These are phyloP conservation scores for Sebastes schlegelii DNA, from an alignment of 2,113 vertebrate species.

Conservation along the genomic window DNA sequence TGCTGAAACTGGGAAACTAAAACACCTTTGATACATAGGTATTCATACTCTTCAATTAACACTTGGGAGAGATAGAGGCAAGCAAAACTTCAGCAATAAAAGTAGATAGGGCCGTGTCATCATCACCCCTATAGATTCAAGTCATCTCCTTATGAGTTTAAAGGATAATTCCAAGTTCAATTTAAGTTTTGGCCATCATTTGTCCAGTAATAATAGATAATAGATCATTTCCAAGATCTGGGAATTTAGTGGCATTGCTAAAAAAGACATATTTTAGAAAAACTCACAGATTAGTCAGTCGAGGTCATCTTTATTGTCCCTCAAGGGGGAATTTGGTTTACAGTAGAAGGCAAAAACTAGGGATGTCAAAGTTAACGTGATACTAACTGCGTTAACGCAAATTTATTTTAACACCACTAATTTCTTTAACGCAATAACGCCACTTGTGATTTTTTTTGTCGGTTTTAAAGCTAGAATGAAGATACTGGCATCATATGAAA, in stretches of 20 bases:
- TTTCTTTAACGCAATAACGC: too few relatives aligned
- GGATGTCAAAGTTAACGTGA: too few relatives aligned
- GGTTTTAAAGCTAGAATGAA: too few relatives aligned
- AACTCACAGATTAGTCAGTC: not conserved
- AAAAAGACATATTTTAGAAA: not conserved
- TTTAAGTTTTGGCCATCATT: not conserved
- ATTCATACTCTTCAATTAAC: conserved; percentile 42
- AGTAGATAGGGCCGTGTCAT: conserved; percentile 2
- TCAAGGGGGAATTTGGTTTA: not conserved
- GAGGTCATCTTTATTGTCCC: not conserved
- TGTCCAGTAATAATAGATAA: not conserved
- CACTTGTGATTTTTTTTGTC: too few relatives aligned
- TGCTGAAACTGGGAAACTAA: conserved; percentile 28
- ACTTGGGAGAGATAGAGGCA: not conserved
- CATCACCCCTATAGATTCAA: not conserved
- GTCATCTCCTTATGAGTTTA: not conserved
- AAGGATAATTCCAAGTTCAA: not conserved
- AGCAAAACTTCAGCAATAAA: not conserved
- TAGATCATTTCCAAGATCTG: not conserved
- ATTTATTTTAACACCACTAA: too few relatives aligned
- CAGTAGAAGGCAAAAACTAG: not conserved
- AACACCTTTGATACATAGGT: conserved; percentile 24
- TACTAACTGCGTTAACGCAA: too few relatives aligned
- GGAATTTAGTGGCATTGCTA: not conserved
- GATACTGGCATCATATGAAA: too few relatives aligned